Conservation (phyloP, 2,797 vertebrate genomes). For the Phyllotis vaccarum region DNA sequence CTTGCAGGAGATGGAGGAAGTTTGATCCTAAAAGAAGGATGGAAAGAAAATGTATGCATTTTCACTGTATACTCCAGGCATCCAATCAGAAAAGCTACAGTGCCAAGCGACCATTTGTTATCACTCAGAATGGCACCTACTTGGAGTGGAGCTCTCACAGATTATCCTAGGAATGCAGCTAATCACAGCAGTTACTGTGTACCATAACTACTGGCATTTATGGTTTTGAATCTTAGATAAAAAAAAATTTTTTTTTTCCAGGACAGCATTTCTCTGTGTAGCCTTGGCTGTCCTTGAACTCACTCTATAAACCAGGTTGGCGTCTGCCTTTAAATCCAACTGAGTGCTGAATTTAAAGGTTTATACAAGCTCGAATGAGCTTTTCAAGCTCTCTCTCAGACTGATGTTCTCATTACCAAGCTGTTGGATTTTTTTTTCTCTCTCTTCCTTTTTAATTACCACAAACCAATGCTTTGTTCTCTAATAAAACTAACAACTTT, state of each 20-base stretch:
- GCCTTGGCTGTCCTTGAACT: background rate
- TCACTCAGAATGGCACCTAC: background rate
- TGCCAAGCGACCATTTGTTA: background rate
- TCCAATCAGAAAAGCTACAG: background rate
- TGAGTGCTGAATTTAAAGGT: background rate
- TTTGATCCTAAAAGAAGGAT: constrained; percentile 2
- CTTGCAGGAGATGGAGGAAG: constrained; percentile 40
- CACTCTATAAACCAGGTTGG: background rate
- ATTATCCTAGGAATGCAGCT: background rate
- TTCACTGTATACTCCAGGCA: background rate
- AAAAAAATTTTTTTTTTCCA: background rate
- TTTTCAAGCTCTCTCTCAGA: background rate
- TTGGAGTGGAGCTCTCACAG: background rate
- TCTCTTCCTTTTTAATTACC: background rate
- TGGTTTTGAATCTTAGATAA: background rate
- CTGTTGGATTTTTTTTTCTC: background rate
- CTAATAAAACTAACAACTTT: background rate
- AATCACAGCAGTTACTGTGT: background rate
- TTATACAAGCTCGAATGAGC: no score
- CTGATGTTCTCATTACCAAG: background rate
- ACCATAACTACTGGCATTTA: background rate
- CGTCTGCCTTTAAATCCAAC: background rate
- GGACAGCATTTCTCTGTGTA: background rate
- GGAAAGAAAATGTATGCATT: background rate
- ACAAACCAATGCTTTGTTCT: constrained; percentile 39